Conservation (phyloP, 1,140 invertebrate genomes). For the Delia radicum region DNA sequence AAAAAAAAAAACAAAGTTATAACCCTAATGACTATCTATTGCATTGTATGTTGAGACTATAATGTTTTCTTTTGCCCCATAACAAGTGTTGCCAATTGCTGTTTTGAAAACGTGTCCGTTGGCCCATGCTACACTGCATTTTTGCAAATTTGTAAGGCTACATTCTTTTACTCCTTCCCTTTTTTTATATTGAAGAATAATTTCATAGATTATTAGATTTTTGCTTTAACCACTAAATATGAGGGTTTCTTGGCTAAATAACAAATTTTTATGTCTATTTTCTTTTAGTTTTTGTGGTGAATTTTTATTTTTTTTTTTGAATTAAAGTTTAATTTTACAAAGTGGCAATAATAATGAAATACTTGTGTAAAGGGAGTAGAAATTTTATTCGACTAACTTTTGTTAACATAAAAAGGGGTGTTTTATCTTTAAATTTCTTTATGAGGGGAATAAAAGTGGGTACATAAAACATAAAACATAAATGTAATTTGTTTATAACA, state of each 20-base stretch:
- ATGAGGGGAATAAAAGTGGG: background rate
- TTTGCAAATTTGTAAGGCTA: background rate
- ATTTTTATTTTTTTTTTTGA: background rate
- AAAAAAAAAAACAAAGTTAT: no score
- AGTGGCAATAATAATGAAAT: background rate
- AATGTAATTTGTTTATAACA: background rate
- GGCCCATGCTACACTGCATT: background rate
- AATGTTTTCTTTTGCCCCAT: background rate
- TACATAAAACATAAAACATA: background rate
- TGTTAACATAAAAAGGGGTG: background rate
- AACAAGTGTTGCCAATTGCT: conserved; percentile 54
- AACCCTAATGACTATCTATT: no score
- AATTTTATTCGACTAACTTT: background rate
- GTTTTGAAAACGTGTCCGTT: conserved; percentile 24
- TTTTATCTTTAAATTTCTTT: background rate
- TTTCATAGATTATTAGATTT: conserved; percentile 49
- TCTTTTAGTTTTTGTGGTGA: conserved; percentile 6
- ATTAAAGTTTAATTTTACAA: conserved; percentile 7
- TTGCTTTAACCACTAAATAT: conserved; percentile 34
- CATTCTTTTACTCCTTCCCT: background rate
- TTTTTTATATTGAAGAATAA: background rate
- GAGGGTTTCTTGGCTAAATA: background rate
- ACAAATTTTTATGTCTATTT: background rate
- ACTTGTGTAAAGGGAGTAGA: background rate
- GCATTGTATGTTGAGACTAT: no score